These are phyloP conservation scores for Odontomyia ornata DNA, from an alignment of 2,888 invertebrate genomes.

Conservation along the genomic window DNA sequence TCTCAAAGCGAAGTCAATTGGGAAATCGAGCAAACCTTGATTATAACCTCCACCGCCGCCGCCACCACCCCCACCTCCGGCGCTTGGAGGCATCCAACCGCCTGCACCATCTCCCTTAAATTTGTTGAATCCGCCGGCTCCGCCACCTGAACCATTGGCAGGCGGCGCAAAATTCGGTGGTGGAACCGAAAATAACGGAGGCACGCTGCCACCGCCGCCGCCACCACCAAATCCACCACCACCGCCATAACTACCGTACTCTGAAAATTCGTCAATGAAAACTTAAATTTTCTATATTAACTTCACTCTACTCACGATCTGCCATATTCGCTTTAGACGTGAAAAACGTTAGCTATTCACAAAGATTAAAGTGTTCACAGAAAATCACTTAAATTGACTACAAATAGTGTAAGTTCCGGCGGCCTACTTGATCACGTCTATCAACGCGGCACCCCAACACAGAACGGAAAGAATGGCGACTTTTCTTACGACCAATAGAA, in stretches of 20 bases:
- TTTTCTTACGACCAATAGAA: background rate
- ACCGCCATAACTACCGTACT: conserved; percentile 53
- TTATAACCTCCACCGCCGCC: conserved; percentile 29
- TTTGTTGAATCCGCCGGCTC: conserved; percentile 31
- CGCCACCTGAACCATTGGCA: conserved; percentile 53
- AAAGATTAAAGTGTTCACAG: background rate
- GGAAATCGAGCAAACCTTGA: conserved; percentile 2
- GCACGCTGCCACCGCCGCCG: conserved; percentile 57
- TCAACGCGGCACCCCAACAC: conserved; percentile 28
- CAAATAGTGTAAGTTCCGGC: background rate
- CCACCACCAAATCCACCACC: conserved; percentile 53
- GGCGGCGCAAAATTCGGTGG: conserved; percentile 62
- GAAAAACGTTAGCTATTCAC: background rate
- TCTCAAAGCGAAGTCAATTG: no score
- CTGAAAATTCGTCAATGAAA: conserved; percentile 12
- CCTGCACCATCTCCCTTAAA: conserved; percentile 19
- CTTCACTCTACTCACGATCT: conserved; percentile 25
- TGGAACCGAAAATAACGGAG: conserved; percentile 62
- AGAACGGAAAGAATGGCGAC: background rate
- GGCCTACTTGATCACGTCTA: background rate
- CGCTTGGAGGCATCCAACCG: conserved; percentile 14
- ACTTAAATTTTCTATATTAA: background rate
- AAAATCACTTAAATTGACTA: background rate
- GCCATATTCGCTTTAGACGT: background rate
- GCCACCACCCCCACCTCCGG: conserved; percentile 26